Percentiles rank a stretch among this genome's conserved stretches.
Evolutionary conservation across 2,113 vertebrate species (phyloP).

Genomic region (Equus quagga): DNA sequence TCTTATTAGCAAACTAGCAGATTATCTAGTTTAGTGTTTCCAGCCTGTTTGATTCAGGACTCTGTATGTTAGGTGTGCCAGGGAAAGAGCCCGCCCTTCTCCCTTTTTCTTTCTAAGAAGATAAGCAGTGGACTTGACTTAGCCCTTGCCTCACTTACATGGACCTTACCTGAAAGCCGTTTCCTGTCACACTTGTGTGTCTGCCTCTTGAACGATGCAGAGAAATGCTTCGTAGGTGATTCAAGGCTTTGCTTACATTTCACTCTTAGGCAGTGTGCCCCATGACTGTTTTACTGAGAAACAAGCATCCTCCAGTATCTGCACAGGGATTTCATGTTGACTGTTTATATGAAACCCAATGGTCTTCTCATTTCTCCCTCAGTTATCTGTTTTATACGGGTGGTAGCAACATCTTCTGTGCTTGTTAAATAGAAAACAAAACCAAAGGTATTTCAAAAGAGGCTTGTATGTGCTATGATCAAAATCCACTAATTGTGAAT

Average conservation of each 20-base stretch:
- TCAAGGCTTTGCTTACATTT: not conserved
- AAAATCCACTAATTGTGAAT: not conserved
- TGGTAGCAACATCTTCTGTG: not conserved
- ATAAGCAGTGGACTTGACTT: not conserved
- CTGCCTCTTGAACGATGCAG: not conserved
- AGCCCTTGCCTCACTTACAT: not conserved
- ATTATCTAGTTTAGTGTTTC: constrained; percentile 13
- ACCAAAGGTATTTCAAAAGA: not conserved
- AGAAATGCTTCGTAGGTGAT: not conserved
- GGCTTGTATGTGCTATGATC: not conserved
- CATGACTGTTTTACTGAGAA: not conserved
- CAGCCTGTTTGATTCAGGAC: not conserved
- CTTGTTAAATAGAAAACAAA: constrained; percentile 4
- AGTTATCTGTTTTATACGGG: not conserved
- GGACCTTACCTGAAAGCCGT: not conserved
- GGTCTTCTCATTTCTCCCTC: not conserved
- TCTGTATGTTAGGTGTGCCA: not conserved
- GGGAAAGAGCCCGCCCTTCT: not conserved
- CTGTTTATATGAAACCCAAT: not conserved
- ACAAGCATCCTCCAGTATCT: not conserved
- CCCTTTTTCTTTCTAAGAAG: not conserved
- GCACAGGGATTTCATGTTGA: not conserved
- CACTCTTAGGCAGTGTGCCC: not conserved
- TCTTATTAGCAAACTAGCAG: constrained; percentile 2
- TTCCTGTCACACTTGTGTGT: not conserved